These are phyloP conservation scores for Holocentrus rufus DNA, from an alignment of 2,797 vertebrate species.

Conservation along the genomic window DNA sequence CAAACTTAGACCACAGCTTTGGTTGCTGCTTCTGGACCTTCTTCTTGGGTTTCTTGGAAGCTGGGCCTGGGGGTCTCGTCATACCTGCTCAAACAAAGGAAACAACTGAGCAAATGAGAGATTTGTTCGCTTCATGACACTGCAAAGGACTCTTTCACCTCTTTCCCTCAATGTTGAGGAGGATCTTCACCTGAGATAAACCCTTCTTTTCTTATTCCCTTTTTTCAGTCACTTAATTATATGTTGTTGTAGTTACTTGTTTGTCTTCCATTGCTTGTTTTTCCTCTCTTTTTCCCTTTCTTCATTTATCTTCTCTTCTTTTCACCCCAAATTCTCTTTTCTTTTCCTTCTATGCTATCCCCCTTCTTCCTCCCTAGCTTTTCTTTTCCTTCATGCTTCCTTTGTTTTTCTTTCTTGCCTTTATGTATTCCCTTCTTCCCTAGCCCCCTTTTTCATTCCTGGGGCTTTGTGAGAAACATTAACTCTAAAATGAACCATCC, in stretches of 20 bases:
- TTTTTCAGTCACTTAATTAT: neutral
- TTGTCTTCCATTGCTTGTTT: no score
- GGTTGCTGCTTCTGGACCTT: slow-evolving; percentile 46
- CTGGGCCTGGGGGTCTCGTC: neutral
- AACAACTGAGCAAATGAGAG: neutral
- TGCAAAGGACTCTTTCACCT: neutral
- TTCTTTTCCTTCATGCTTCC: neutral
- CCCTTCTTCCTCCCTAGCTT: neutral
- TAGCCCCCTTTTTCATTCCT: neutral
- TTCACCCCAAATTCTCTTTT: no score
- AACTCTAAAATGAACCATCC: no score
- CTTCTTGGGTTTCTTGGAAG: slow-evolving; percentile 59
- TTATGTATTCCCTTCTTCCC: neutral
- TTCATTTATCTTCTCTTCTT: no score
- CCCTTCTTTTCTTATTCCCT: no score
- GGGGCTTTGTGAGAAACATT: no score
- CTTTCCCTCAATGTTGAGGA: neutral
- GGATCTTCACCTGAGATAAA: no score
- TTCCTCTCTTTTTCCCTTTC: no score
- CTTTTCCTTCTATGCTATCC: no score
- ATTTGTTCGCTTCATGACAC: no score
- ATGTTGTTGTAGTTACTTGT: no score
- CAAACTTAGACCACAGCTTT: slow-evolving; percentile 51
- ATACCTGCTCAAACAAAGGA: slow-evolving; percentile 23
- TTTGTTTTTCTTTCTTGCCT: neutral